phyloP scores from a whole-genome alignment of 1,140 invertebrate genomes.

The Delia radicum region DNA sequence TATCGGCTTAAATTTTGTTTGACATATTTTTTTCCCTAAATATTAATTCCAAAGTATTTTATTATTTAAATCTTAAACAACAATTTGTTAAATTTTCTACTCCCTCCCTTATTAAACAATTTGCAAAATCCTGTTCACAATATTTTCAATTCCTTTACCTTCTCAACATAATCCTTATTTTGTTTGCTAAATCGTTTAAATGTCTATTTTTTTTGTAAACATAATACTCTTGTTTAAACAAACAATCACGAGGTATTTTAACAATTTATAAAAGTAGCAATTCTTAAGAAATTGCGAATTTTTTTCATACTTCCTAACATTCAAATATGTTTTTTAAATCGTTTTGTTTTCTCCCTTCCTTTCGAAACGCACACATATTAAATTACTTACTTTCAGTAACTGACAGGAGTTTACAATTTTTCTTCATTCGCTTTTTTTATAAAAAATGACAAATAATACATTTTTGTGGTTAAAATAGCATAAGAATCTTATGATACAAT shows the following conservation, averaged over 20 bases:
- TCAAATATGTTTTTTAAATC: background rate
- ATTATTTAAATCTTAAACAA: background rate
- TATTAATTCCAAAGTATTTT: too few relatives aligned
- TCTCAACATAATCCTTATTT: background rate
- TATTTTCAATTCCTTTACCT: background rate
- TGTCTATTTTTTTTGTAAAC: background rate
- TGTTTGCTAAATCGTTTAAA: constrained; percentile 11
- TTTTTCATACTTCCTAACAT: background rate
- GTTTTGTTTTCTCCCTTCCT: background rate
- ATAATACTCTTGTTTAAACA: constrained; percentile 10
- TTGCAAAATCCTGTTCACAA: background rate
- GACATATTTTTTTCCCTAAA: too few relatives aligned
- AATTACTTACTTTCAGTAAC: background rate
- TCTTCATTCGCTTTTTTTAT: background rate
- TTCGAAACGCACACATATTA: background rate
- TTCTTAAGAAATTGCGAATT: constrained; percentile 1
- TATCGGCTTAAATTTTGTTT: too few relatives aligned
- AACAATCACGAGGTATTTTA: constrained; percentile 19
- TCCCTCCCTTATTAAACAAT: background rate
- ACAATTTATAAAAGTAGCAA: background rate
- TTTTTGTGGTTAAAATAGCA: constrained; percentile 2
- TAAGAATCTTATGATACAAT: too few relatives aligned
- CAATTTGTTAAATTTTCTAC: background rate
- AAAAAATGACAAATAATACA: constrained; percentile 11
- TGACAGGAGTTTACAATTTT: background rate